These are phyloP conservation scores for Progne subis DNA, from an alignment of 2,113 vertebrate species.

Conservation along the genomic window DNA sequence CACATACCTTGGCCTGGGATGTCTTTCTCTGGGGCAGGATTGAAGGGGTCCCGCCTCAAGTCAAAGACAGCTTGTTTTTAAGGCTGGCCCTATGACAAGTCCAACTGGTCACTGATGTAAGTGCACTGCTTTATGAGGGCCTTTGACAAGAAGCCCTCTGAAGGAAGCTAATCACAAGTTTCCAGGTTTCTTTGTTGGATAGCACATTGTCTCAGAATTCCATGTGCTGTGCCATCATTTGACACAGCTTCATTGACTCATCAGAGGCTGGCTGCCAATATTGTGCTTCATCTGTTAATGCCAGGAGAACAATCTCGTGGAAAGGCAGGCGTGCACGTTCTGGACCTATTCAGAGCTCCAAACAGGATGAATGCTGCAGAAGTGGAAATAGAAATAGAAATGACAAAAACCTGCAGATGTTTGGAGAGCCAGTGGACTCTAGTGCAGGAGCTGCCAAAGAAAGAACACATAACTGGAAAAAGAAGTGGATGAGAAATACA, in stretches of 20 bases:
- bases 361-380: background rate
- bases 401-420: slow-evolving; percentile 6
- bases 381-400: background rate
- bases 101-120: background rate
- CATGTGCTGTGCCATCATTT: background rate
- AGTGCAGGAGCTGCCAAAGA: background rate
- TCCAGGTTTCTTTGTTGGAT: background rate
- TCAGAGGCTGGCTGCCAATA: slow-evolving; percentile 5
- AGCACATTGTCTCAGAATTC: background rate
- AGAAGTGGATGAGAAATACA: background rate
- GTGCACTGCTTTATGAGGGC: background rate
- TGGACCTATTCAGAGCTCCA: slow-evolving; percentile 5
- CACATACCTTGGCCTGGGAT: background rate
- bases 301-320: background rate
- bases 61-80: background rate
- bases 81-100: background rate
- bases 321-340: background rate
- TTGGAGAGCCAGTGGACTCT: background rate
- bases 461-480: background rate
- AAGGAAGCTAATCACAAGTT: background rate
- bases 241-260: slow-evolving; percentile 3
- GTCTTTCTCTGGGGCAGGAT: background rate
- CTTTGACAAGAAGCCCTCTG: background rate
- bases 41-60: background rate
- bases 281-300: background rate